Base-by-base conservation (phyloP, 1,140 invertebrate genomes). In the Sycobia sp. region DNA sequence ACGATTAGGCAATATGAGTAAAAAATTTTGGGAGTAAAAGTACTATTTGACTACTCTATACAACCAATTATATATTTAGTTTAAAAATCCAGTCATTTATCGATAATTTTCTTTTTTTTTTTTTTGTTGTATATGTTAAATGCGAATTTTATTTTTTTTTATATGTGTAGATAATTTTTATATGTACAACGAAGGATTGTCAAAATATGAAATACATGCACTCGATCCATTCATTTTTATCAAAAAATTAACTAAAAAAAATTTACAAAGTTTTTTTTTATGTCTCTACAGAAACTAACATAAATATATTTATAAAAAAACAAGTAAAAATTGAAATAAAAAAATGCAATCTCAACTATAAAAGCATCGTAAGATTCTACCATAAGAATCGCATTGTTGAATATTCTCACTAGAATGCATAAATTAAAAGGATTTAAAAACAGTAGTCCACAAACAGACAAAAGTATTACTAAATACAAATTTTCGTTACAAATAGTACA, bases 171-270 rank as follows among this genome's bases (percentile, higher is more conserved):
- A n/a, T n/a, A n/a, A n/a, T n/a, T 49, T n/a, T 49, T 16, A 20
- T 57, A 57, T 63, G 14, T 51, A 63, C 61, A 63, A 57, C 46
- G 27, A 27, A 57, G 54, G 61, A 57, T 63, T 57, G 44, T 63
- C 46, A 51, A 57, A 57, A 57, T 57, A 63, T 57, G 44, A 63
- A 63, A 63, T 57, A 51, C 54, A 57, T 57, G 25, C 46, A 51
- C 22, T 50, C 46, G 20, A 34, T 43, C 22, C 61, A 63, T 63
- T 57, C 46, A 51, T 51, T 27, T 29, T 57, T 51, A 25, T 50
- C 43, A 44, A 44, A 51, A 47, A 63, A 34, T 43, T 43, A 50
- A 63, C 16, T 62, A n/a, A 62, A 46, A n/a, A n/a, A 44, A 51
- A 56, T 62, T 46, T 62, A 62, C 53, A 55, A 62, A 27, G 29